Percentiles rank a stretch among this genome's conserved stretches.
These are phyloP conservation scores for Zosterops borbonicus DNA, from an alignment of 2,113 vertebrate species.

Conservation along the genomic window DNA sequence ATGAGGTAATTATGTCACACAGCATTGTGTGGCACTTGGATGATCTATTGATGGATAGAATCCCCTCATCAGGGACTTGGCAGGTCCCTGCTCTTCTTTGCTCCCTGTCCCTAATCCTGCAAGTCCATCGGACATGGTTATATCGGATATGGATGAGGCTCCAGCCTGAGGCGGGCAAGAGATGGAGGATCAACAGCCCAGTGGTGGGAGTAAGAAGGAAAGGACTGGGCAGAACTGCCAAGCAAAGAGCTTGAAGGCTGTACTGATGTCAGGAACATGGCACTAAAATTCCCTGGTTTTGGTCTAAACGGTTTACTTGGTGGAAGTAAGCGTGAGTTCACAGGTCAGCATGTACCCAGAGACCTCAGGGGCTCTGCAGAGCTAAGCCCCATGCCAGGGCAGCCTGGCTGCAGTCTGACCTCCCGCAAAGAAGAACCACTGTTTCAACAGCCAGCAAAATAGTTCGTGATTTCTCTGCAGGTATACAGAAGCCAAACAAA, in stretches of 20 bases:
- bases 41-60: neutral
- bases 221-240: neutral
- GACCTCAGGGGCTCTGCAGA: neutral
- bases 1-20: neutral
- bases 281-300: neutral
- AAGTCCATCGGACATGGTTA: neutral
- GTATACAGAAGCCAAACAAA: neutral
- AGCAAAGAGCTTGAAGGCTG: neutral
- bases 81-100: neutral
- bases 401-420: neutral
- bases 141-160: neutral
- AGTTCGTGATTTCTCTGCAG: neutral
- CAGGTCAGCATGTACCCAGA: neutral
- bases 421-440: neutral
- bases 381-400: neutral
- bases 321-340: neutral
- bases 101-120: neutral
- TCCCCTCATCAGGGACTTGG: neutral
- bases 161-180: neutral
- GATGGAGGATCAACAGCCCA: neutral
- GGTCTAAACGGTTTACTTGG: neutral
- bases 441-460: neutral
- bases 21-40: neutral
- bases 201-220: neutral
- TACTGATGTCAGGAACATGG: neutral